Conservation (phyloP, 1,140 invertebrate genomes). For the Protaetia brevitarsis region DNA sequence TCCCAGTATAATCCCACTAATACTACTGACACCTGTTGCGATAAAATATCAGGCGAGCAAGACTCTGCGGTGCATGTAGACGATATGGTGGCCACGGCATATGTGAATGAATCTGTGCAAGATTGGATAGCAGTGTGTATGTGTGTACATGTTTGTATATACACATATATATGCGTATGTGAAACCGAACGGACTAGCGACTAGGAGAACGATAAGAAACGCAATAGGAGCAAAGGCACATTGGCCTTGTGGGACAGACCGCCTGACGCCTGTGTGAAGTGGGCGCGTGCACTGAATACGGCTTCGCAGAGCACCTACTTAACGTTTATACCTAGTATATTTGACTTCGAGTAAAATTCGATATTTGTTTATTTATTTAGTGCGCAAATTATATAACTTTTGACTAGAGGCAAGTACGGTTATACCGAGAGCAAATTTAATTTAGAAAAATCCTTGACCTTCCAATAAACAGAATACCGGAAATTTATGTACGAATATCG, state of each 20-base stretch:
- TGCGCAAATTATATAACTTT: no score
- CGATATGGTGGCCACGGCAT: background rate
- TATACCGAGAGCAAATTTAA: no score
- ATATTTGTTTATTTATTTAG: conserved; percentile 3
- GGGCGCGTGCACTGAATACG: conserved; percentile 14
- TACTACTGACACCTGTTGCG: conserved; percentile 2
- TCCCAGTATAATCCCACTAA: background rate
- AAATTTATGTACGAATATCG: no score
- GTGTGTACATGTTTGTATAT: background rate
- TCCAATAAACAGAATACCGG: no score
- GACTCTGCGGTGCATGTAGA: background rate
- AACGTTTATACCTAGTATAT: no score
- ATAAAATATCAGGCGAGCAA: background rate
- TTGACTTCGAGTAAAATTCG: conserved; percentile 6
- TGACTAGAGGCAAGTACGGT: no score
- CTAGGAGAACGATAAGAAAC: conserved; percentile 17
- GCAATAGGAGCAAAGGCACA: conserved; percentile 14
- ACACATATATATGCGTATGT: background rate
- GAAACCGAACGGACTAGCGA: background rate
- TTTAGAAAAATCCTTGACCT: no score
- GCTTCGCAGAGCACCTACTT: background rate
- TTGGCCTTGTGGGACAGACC: conserved; percentile 27
- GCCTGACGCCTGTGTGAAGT: conserved; percentile 28
- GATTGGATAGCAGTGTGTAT: background rate
- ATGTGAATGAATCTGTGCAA: background rate